Evolutionary conservation across 2,888 invertebrate species (phyloP), one percentile per base, ranked within the genome.

Genomic region (Cheilosia impressa): DNA sequence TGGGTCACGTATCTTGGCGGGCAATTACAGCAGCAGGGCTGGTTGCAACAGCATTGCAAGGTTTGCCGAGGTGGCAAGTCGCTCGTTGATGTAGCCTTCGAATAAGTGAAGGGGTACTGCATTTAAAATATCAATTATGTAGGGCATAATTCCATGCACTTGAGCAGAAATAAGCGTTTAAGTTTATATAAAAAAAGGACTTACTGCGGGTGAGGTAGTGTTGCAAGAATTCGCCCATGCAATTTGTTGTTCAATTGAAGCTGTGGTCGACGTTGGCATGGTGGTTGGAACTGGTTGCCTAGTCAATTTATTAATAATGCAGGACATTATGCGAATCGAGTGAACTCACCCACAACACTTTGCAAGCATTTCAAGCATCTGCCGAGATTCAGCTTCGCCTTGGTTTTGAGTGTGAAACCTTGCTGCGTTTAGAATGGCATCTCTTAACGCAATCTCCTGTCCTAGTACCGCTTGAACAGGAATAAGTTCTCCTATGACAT

Each of bases 51-150:
- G n/a, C 45, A n/a, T 50, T 10, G 9, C 5, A 15, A 2, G 17
- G n/a, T 27, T 45, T n/a, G 9, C 27, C 2, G n/a, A 4, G 34
- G n/a, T 22, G 68, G 58, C 31, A 89, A 72, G 6, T 80, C 89
- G 7, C 69, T 81, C 4, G 89, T 90, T 0, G 90, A 90, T 13
- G 91, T 91, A 13, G 76, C 78, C 13, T 62, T 55, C 5, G 83
- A 87, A 52, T 87, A 88, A 9, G 77, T 66, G 2, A 90, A 60
- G 1, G 89, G 88, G 77, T 87, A 89, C 87, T 89, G 41, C 0
- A 47, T 45, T n/a, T n/a, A 2, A 58, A n/a, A 55, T 17, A 10
- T 17, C 22, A 7, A 10, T 34, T 34, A 34, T 0, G 2, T 3
- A 34, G 10, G 34, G 0, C 10, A 34, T 27, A 27, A 7, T 27